Evolutionary conservation across 2,113 vertebrate genomes (phyloP), one percentile per base, ranked within the genome.

Genomic region (Numida meleagris): DNA sequence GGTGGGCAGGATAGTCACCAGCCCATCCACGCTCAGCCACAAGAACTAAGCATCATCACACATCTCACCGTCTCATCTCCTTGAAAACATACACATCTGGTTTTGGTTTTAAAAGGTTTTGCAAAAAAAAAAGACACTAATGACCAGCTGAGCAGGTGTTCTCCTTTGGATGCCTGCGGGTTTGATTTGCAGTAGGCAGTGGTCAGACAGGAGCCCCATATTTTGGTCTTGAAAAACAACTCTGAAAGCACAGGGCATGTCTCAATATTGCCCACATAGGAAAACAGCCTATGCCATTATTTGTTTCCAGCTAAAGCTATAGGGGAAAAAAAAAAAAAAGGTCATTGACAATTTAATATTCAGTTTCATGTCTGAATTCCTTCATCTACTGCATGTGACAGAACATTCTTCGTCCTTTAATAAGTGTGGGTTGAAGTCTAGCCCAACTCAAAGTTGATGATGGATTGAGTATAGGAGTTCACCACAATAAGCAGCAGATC

Each of bases 371-470:
- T 89, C 67, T 66, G 36, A 80, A 85, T 80, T 93, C 33, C 25
- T 21, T 78, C 74, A 86, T 88, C 86, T 81, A 23, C 15, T n/a
- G 19, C 23, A 2, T 24, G 43, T 10, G n/a, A 76, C 48, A 92
- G 75, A 82, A 38, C 18, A 66, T 90, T 94, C 94, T 68, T 83
- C 93, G 93, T 57, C 63, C 33, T 83, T 93, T 83, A 89, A 75
- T 90, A 90, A 88, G 46, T 1, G n/a, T 0, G 46, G 40, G 46
- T 18, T 3, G 2, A 81, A 83, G 72, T 23, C 3, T 0, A 72
- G 75, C 34, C 59, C 5, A 4, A 68, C 46, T 71, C 5, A 0
- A 53, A 57, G 61, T 0, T 58, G 75, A 74, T 38, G 93, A 89
- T 0, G 4, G 81, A 85, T 29, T 74, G 43, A 88, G 29, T 17